Base-by-base conservation (phyloP, 2,797 vertebrate genomes). In the Cuniculus paca region DNA sequence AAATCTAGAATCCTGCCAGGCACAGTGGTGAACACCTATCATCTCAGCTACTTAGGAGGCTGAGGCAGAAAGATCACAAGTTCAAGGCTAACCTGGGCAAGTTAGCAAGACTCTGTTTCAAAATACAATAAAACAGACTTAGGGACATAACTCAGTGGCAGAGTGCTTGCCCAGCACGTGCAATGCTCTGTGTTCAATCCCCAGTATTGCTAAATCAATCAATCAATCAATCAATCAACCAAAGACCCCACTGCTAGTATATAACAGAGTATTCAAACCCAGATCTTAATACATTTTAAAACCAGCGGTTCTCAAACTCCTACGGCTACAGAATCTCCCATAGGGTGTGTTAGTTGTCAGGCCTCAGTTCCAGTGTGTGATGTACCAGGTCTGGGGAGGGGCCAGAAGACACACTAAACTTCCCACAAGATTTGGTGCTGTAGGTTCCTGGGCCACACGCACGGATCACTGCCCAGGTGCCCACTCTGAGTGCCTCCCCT, bases 341-440 rank as follows among this genome's bases (percentile, higher is more conserved):
- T 39, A 56, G 16, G 31, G 10, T 28, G 42, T 39, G 14, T 20
- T 48, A 45, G 36, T n/a, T 13, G 8, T 45, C 8, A 22, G 60
- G 7, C 45, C 60, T 36, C 5, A 4, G 26, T 4, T 16, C 48
- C 70, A 39, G 36, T 16, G 19, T 34, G 68, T 42, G 68, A 54
- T 4, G 1, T 0, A 3, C 4, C 0, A 22, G 1, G 16, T 58
- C 12, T 39, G 39, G 34, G 54, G 20, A 77, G 36, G 11, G 5
- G 31, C n/a, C 68, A 42, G 39, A 75, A 81, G 52, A 60, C 17
- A 5, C 19, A 74, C 20, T 70, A 42, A 28, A 42, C 31, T 34
- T 54, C 48, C 82, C 24, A 31, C 45, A 34, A 0, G n/a, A 26
- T 4, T 10, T 19, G 12, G 36, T 36, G n/a, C 42, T 63, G 6